phyloP scores from a whole-genome alignment of 2,113 vertebrate species.

The Recurvirostra avosetta region DNA sequence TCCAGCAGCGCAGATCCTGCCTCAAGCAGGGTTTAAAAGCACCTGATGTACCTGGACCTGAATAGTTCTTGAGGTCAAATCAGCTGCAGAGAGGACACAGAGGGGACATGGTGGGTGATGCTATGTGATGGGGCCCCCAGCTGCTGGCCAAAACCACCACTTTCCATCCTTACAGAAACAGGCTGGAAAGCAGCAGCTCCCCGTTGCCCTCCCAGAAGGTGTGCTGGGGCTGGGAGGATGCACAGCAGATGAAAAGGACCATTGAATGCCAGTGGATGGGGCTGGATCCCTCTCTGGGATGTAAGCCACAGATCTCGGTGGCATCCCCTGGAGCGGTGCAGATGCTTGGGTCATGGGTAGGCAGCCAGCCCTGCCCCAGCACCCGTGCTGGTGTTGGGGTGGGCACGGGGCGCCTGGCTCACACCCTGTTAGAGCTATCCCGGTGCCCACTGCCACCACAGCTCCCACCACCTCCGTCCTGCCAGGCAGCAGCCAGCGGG shows the following conservation, averaged over 20 bases:
- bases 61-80: background rate
- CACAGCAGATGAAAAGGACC: background rate
- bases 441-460: accelerated
- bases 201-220: background rate
- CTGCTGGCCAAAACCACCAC: background rate
- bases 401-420: background rate
- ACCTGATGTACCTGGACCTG: background rate
- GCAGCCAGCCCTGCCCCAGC: background rate
- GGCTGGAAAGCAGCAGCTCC: background rate
- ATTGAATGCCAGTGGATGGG: background rate
- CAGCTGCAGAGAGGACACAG: background rate
- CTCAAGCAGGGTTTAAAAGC: background rate
- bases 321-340: background rate
- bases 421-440: background rate
- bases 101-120: background rate
- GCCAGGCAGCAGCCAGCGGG: background rate
- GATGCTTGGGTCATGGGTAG: accelerated
- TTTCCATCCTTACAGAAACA: background rate
- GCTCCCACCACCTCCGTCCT: background rate
- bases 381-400: background rate
- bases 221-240: background rate
- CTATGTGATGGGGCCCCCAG: background rate
- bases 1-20: background rate
- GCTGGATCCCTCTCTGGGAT: background rate
- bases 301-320: background rate